Evolutionary conservation across 2,797 vertebrate genomes (phyloP), one percentile per base, ranked within the genome.

Genomic region (Notolepis coatsorum): DNA sequence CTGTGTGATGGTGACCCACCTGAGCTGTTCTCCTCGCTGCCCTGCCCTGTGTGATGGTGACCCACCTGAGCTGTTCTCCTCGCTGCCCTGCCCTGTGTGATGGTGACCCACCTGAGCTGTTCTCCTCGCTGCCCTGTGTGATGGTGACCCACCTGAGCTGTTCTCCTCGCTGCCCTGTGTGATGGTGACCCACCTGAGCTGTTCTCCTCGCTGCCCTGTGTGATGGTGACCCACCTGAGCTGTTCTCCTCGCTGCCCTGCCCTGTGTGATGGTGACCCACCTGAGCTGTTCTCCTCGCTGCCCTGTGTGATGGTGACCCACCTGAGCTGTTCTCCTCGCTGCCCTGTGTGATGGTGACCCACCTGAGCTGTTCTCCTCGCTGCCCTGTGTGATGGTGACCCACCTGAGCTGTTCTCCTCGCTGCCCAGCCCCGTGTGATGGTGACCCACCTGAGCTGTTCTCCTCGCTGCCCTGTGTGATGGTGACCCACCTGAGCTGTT

Each of bases 341-440:
- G 70, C 93, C 93, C 62, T n/a, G n/a, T n/a, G n/a, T n/a, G n/a
- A n/a, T n/a, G n/a, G n/a, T n/a, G n/a, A n/a, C n/a, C n/a, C n/a
- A 93, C 92, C 82, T 46, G 84, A 87, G 46, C 75, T 91, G 69
- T 65, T 86, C 31, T 85, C 79, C 57, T 95, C 93, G 12, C 93
- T 95, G 70, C 93, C 93, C 62, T n/a, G n/a, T n/a, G n/a, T n/a
- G n/a, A n/a, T n/a, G n/a, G n/a, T n/a, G n/a, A n/a, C n/a, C n/a
- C n/a, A 93, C 92, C 82, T 46, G 84, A 87, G 46, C 75, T 91
- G 69, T 65, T 86, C 31, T 85, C 79, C 57, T 95, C 93, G 12
- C 93, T 95, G 70, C 93, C 93, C 62, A 93, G 87, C 3, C 93
- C 94, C 0, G 90, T 95, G 89, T 95, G n/a, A n/a, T n/a, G n/a